phyloP scores from a whole-genome alignment of 2,797 vertebrate species.

The Megalops cyprinoides region DNA sequence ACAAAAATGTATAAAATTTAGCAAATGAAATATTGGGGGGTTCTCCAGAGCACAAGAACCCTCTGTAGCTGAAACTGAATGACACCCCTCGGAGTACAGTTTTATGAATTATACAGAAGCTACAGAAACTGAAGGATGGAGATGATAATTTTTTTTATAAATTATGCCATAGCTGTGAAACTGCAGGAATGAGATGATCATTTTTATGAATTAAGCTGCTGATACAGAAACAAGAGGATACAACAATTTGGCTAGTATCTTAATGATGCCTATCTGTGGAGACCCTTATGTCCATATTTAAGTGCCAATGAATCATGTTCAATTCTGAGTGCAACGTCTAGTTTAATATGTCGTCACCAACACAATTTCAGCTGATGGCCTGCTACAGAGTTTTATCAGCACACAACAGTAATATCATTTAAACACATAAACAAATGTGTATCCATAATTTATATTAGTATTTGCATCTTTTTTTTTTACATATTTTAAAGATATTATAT shows the following conservation, averaged over 20 bases:
- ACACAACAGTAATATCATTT: too few species aligned
- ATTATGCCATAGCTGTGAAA: too few species aligned
- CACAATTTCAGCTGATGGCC: neutral
- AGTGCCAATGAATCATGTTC: neutral
- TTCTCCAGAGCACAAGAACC: too few species aligned
- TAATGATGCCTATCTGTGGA: neutral
- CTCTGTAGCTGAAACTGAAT: neutral
- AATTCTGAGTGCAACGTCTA: neutral
- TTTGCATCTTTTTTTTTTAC: neutral
- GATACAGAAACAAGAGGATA: too few species aligned
- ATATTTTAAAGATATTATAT: neutral
- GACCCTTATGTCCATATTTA: neutral
- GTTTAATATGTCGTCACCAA: neutral
- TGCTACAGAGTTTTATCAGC: neutral
- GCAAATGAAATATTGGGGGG: neutral
- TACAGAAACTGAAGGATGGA: neutral
- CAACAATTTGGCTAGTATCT: too few species aligned
- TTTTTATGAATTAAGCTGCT: too few species aligned
- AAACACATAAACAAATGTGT: too few species aligned
- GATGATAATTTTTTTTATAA: too few species aligned
- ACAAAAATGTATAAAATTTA: too few species aligned
- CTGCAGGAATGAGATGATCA: too few species aligned
- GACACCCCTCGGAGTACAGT: neutral
- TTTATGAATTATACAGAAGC: neutral
- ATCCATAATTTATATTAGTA: conserved; percentile 13